Percentiles rank a stretch among this genome's conserved stretches.
phyloP scores from a whole-genome alignment of 2,888 invertebrate species.

The Leistus spinibarbis region DNA sequence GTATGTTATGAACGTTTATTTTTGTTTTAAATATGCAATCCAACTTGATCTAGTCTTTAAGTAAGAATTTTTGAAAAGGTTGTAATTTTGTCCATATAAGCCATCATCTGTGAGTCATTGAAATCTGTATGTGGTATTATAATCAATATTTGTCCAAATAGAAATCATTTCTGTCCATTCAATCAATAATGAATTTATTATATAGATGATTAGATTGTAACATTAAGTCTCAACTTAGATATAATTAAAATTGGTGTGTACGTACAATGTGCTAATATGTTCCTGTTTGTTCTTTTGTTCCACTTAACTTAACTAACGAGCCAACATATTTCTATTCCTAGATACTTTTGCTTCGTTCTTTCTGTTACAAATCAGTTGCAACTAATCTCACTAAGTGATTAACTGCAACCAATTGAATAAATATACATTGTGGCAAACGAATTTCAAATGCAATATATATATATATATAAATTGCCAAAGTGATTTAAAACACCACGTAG shows the following conservation, averaged over 20 bases:
- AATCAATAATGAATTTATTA: conserved; percentile 27
- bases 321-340: too few relatives aligned
- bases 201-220: conserved; percentile 23
- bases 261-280: not conserved
- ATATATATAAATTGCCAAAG: too few relatives aligned
- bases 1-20: conserved; percentile 28
- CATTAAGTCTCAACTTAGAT: conserved; percentile 23
- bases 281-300: not conserved
- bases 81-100: conserved; percentile 38
- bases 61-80: conserved; percentile 32
- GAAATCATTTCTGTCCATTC: conserved; percentile 38
- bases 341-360: too few relatives aligned
- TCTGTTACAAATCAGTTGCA: too few relatives aligned
- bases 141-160: conserved; percentile 39
- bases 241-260: conserved; percentile 17
- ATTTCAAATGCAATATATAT: too few relatives aligned
- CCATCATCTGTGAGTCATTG: conserved; percentile 38
- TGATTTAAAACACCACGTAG: too few relatives aligned
- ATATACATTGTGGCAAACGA: too few relatives aligned
- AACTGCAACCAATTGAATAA: too few relatives aligned
- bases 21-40: conserved; percentile 28
- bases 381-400: too few relatives aligned
- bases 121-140: conserved; percentile 37
- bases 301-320: too few relatives aligned
- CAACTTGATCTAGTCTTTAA: conserved; percentile 34